phyloP scores from a whole-genome alignment of 2,888 invertebrate genomes.

The Aporophyla lueneburgensis region DNA sequence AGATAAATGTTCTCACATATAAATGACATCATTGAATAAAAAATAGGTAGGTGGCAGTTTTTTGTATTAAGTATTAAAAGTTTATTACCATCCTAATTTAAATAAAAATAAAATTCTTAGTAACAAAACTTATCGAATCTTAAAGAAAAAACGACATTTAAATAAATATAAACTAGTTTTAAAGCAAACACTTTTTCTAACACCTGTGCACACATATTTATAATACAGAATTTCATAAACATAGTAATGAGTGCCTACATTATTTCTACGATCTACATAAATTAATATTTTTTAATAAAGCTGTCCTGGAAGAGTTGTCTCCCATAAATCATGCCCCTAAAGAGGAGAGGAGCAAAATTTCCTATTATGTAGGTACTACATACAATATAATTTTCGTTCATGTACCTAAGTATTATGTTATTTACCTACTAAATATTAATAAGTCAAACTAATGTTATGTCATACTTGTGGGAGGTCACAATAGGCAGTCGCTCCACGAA shows the following conservation, averaged over 20 bases:
- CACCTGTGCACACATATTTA: slow-evolving; percentile 49
- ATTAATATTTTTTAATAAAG: not conserved
- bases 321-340: not conserved
- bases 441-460: not conserved
- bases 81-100: not conserved
- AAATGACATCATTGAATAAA: not conserved
- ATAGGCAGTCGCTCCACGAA: not conserved
- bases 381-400: too few species aligned
- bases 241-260: not conserved
- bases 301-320: not conserved
- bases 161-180: slow-evolving; percentile 35
- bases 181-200: slow-evolving; percentile 34
- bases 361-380: not conserved
- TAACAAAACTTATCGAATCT: not conserved
- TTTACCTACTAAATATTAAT: not conserved
- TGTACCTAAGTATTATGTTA: not conserved
- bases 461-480: not conserved
- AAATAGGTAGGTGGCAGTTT: not conserved
- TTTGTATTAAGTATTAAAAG: not conserved
- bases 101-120: not conserved
- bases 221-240: slow-evolving; percentile 21
- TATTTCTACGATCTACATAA: not conserved
- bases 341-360: not conserved
- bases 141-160: slow-evolving; percentile 8
- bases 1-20: not conserved